phyloP scores from a whole-genome alignment of 2,113 vertebrate species.

The Crotalus helleri region DNA sequence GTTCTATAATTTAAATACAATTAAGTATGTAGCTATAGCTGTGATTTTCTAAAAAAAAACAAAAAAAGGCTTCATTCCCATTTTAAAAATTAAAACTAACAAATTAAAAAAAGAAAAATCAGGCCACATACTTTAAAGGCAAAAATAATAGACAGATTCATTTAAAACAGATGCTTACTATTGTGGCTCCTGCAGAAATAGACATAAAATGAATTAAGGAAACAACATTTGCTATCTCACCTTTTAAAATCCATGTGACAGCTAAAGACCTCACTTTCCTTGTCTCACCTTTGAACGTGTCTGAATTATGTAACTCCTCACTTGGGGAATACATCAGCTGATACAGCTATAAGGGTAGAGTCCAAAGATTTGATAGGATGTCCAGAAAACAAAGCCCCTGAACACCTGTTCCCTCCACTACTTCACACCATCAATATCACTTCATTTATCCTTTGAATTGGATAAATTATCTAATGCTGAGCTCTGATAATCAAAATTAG shows the following conservation, averaged over 20 bases:
- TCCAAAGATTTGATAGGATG: not conserved
- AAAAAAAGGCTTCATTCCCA: not conserved
- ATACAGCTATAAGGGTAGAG: not conserved
- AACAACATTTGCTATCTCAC: not conserved
- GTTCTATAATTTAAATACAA: not conserved
- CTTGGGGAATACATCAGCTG: not conserved
- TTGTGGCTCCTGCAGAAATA: not conserved
- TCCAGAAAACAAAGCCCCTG: not conserved
- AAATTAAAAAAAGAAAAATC: not conserved
- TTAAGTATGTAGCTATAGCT: not conserved
- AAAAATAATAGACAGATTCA: not conserved
- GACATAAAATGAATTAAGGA: not conserved
- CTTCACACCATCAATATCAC: not conserved
- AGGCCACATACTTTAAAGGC: not conserved
- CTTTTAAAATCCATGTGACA: not conserved
- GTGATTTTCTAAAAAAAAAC: not conserved
- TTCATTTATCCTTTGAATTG: not conserved
- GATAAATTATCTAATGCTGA: not conserved
- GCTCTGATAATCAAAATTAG: not conserved
- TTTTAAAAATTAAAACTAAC: not conserved
- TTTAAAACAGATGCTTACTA: not conserved
- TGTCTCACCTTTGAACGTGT: not conserved
- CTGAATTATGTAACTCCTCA: conserved; percentile 18
- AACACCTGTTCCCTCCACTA: not conserved
- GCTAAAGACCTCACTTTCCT: not conserved